phyloP scores from a whole-genome alignment of 2,113 vertebrate genomes.

The Pteropus alecto region DNA sequence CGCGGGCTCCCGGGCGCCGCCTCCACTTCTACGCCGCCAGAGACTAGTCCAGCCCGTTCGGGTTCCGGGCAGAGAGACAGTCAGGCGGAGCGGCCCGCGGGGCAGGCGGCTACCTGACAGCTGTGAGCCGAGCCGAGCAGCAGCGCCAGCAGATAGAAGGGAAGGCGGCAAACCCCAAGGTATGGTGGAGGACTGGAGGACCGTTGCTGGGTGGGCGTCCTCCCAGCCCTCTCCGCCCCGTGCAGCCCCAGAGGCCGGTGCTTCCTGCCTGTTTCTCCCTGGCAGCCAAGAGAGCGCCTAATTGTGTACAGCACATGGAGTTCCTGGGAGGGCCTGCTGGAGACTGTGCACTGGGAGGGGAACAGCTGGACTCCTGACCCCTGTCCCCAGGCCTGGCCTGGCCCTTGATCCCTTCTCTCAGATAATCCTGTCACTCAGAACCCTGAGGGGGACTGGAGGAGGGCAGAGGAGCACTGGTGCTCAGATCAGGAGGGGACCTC shows the following conservation, averaged over 20 bases:
- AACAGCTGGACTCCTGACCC: background rate
- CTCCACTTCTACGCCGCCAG: background rate
- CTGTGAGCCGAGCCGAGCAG: background rate
- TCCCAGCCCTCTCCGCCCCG: background rate
- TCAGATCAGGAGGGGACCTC: background rate
- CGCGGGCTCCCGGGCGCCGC: background rate
- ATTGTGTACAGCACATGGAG: background rate
- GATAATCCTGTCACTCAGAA: background rate
- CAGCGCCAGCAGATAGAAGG: background rate
- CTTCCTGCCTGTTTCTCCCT: background rate
- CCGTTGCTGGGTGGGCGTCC: background rate
- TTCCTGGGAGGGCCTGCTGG: background rate
- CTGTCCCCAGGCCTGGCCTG: background rate
- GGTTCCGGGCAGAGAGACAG: background rate
- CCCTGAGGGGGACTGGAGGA: background rate
- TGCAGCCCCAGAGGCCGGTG: accelerated
- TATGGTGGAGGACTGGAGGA: background rate
- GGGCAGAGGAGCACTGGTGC: background rate
- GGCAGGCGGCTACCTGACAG: background rate
- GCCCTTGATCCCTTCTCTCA: background rate
- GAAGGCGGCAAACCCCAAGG: background rate
- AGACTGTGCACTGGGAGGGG: too few species aligned
- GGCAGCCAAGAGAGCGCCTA: background rate
- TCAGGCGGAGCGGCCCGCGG: background rate
- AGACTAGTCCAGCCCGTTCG: background rate